phyloP scores from a whole-genome alignment of 2,888 invertebrate species.

The Drosophila limbata region DNA sequence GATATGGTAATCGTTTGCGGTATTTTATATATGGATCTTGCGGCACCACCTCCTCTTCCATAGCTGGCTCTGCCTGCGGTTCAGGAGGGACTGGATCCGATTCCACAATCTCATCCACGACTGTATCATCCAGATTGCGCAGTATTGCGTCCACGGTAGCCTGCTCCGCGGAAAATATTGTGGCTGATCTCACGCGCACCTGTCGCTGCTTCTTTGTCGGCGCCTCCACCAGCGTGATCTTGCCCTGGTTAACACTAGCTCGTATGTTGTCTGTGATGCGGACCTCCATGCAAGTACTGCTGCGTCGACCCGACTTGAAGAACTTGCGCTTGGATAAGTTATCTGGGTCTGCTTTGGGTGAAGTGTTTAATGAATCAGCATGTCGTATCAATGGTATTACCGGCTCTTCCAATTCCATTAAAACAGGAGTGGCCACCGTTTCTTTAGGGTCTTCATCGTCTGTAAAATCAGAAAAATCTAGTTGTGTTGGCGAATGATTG shows the following conservation, averaged over 20 bases:
- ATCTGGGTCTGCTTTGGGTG: slow-evolving; percentile 32
- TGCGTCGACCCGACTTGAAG: slow-evolving; percentile 80
- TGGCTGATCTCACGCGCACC: slow-evolving; percentile 62
- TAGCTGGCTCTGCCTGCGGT: not conserved
- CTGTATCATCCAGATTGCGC: slow-evolving; percentile 78
- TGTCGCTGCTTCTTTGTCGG: slow-evolving; percentile 43
- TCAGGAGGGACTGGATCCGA: slow-evolving; percentile 20
- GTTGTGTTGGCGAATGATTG: not conserved
- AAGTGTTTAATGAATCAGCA: slow-evolving; percentile 18
- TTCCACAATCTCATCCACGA: slow-evolving; percentile 68
- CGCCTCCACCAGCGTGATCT: slow-evolving; percentile 72
- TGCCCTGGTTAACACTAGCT: slow-evolving; percentile 81
- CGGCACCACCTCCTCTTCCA: slow-evolving; percentile 5
- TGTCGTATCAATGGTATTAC: slow-evolving; percentile 70
- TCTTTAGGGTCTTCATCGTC: slow-evolving; percentile 51
- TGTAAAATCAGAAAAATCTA: slow-evolving; percentile 74
- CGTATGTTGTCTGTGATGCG: slow-evolving; percentile 82
- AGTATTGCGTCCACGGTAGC: slow-evolving; percentile 83
- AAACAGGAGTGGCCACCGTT: slow-evolving; percentile 4
- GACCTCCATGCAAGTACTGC: slow-evolving; percentile 79
- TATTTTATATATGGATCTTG: slow-evolving; percentile 66
- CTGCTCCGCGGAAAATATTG: slow-evolving; percentile 82
- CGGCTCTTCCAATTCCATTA: slow-evolving; percentile 57
- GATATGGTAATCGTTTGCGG: slow-evolving; percentile 80
- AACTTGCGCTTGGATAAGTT: slow-evolving; percentile 76